phyloP scores from a whole-genome alignment of 2,797 vertebrate genomes.

The Discoglossus pictus region DNA sequence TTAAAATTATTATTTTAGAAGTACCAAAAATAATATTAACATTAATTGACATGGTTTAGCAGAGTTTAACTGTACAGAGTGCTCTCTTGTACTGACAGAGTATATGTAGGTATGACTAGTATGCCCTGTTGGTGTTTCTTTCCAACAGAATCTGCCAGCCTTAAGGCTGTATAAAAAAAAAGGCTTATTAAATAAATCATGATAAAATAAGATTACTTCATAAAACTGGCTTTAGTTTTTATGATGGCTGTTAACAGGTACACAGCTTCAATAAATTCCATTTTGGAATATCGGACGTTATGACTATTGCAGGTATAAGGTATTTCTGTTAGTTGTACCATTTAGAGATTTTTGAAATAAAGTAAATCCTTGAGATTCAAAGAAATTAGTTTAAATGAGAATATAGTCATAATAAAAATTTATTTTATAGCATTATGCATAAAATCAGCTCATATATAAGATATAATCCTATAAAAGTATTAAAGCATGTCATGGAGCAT shows the following conservation, averaged over 20 bases:
- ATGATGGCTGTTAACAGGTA: conserved; percentile 40
- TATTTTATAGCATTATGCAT: too few species aligned
- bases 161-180: conserved; percentile 47
- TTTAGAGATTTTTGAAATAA: conserved; percentile 36
- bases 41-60: too few species aligned
- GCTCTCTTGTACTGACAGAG: too few species aligned
- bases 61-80: too few species aligned
- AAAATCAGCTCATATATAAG: too few species aligned
- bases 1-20: too few species aligned
- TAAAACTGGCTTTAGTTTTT: conserved; percentile 44
- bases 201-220: conserved; percentile 47
- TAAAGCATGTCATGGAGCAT: too few species aligned
- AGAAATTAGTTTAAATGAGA: neutral
- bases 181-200: conserved; percentile 48
- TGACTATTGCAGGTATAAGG: conserved; percentile 18
- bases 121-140: conserved; percentile 13
- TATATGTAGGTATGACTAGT: conserved; percentile 7
- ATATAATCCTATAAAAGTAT: too few species aligned
- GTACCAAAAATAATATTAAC: too few species aligned
- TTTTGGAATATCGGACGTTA: conserved; percentile 28
- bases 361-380: conserved; percentile 20
- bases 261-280: conserved; percentile 33
- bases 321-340: conserved; percentile 38
- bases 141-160: conserved; percentile 25
- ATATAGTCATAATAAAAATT: too few species aligned